These are phyloP conservation scores for Xestia sexstrigata DNA, from an alignment of 2,888 invertebrate genomes.

Conservation along the genomic window DNA sequence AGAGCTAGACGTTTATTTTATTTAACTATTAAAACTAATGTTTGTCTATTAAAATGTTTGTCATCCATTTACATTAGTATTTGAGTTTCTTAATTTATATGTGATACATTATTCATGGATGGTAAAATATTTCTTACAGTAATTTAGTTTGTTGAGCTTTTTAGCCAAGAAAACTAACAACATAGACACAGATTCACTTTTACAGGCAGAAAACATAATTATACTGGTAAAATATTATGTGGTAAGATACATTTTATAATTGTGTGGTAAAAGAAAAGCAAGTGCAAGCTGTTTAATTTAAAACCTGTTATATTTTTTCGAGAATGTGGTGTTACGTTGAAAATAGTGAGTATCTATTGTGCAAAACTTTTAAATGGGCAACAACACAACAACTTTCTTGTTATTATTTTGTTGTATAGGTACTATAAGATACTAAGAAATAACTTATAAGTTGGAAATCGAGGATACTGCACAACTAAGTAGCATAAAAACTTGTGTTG, in stretches of 20 bases:
- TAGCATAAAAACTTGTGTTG: not conserved
- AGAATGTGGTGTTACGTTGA: not conserved
- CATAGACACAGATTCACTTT: not conserved
- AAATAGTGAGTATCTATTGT: not conserved
- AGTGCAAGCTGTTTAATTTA: not conserved
- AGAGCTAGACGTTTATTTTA: slow-evolving; percentile 7
- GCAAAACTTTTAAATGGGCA: not conserved
- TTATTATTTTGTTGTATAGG: not conserved
- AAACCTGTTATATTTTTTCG: not conserved
- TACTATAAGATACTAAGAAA: not conserved
- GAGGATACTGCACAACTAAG: not conserved
- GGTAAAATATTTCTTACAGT: not conserved
- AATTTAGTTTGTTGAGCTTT: not conserved
- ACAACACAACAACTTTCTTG: not conserved
- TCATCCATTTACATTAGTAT: slow-evolving; percentile 11
- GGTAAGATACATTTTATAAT: not conserved
- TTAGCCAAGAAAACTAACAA: not conserved
- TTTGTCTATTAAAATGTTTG: slow-evolving; percentile 20
- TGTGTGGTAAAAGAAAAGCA: not conserved
- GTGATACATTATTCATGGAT: slow-evolving; percentile 1
- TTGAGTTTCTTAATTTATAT: slow-evolving; percentile 6
- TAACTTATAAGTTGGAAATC: not conserved
- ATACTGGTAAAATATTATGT: not conserved
- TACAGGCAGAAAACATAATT: not conserved
- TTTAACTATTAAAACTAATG: slow-evolving; percentile 5